phyloP scores from a whole-genome alignment of 2,888 invertebrate species.

The Silvanus unidentatus region DNA sequence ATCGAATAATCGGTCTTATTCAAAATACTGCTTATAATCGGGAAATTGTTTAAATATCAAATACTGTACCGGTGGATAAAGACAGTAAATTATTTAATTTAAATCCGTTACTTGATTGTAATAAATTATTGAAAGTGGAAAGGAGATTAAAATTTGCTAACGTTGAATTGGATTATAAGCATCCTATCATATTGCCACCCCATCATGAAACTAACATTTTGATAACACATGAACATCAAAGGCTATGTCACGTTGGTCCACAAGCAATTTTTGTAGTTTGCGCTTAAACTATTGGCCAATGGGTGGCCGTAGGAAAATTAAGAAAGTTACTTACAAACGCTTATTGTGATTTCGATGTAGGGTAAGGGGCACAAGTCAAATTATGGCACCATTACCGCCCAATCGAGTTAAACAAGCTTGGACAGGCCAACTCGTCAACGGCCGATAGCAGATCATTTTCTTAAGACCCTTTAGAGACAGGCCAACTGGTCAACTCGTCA shows the following conservation, averaged over 20 bases:
- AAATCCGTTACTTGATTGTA: slow-evolving; percentile 9
- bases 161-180: neutral
- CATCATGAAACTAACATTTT: slow-evolving; percentile 3
- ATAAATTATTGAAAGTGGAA: slow-evolving; percentile 6
- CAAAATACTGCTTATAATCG: slow-evolving; percentile 1
- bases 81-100: neutral
- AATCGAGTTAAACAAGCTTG: slow-evolving; percentile 3
- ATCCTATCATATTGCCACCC: slow-evolving; percentile 7
- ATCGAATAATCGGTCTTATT: neutral
- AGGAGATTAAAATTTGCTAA: slow-evolving; percentile 2
- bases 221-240: neutral
- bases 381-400: slow-evolving; percentile 10
- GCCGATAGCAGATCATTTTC: too few relatives aligned
- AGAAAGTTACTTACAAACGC: slow-evolving; percentile 1
- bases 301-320: neutral
- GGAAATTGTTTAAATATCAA: neutral
- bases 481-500: too few relatives aligned
- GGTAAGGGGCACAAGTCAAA: neutral
- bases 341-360: slow-evolving; percentile 4
- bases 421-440: too few relatives aligned
- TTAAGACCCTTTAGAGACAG: too few relatives aligned
- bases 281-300: slow-evolving; percentile 6
- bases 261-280: neutral
- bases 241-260: slow-evolving; percentile 2
- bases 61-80: neutral